Evolutionary conservation across 2,888 invertebrate genomes (phyloP), one percentile per base, ranked within the genome.

Genomic region (Mimas tiliae): DNA sequence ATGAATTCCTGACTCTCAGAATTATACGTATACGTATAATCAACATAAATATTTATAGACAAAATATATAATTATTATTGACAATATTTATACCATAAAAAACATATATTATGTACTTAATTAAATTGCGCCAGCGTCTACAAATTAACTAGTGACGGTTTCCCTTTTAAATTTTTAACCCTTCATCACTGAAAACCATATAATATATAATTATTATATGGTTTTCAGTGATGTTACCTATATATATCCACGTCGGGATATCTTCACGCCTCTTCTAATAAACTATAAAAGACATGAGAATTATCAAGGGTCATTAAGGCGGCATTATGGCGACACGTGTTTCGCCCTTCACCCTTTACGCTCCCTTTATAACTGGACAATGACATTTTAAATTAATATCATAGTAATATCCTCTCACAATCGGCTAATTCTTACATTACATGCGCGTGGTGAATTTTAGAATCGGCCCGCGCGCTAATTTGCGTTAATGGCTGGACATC

Each of bases 301-400:
- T 16, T 55, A 48, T 64, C 21, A 48, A 58, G 70, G 68, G 65
- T 71, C 76, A 78, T 79, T 79, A 79, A 73, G 68, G 76, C 74
- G 74, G 77, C 76, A 77, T 76, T 81, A 77, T 73, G 69, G 77
- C 77, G 27, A 85, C 91, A 89, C 89, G 91, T 90, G 84, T 75
- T 73, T 79, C 85, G 83, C 87, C 86, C 87, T 88, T 86, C 86
- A 88, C 88, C 89, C 89, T 88, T 87, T 84, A 76, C 6, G 14
- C 58, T 82, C 84, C 86, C 85, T 81, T 81, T 75, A 74, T 84
- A 85, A 86, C 78, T 85, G 82, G 79, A 91, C 90, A 90, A 89
- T 90, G 84, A 81, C 83, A 86, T 86, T 91, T 92, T 87, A 91
- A 91, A 91, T 90, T 87, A 58, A 86, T 89, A 84, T 84, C 86